Evolutionary conservation across 2,113 vertebrate genomes (phyloP).

Genomic region (Grallaria varia): DNA sequence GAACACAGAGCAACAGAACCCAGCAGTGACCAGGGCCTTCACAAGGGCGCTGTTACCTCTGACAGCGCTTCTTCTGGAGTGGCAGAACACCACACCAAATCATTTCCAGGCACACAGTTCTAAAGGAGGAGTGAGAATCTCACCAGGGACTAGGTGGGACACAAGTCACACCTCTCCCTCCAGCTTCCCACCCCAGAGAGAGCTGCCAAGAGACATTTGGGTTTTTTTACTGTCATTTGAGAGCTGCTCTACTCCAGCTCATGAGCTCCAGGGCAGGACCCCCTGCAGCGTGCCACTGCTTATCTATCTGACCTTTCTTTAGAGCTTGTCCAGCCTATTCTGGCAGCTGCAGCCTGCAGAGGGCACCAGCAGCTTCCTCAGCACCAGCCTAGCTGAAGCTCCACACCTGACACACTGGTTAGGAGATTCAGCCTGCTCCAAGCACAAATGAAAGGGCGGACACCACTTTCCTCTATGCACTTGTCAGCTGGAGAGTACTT

Average conservation of each 20-base stretch:
- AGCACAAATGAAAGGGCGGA: not conserved
- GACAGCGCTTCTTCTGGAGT: not conserved
- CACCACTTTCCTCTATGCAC: not conserved
- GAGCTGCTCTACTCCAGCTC: not conserved
- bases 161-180: not conserved
- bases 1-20: not conserved
- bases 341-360: constrained; percentile 29
- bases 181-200: not conserved
- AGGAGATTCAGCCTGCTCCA: not conserved
- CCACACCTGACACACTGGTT: not conserved
- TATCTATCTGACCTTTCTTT: not conserved
- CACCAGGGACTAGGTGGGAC: not conserved
- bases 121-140: not conserved
- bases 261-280: not conserved
- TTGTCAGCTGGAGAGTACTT: not conserved
- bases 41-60: not conserved
- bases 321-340: not conserved
- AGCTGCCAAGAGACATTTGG: not conserved
- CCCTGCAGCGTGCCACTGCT: not conserved
- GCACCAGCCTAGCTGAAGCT: not conserved
- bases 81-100: not conserved
- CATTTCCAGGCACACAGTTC: not conserved
- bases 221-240: not conserved
- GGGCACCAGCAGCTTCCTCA: constrained; percentile 31
- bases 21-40: not conserved